Conservation (phyloP, 2,113 vertebrate genomes). For the Okapia johnstoni region DNA sequence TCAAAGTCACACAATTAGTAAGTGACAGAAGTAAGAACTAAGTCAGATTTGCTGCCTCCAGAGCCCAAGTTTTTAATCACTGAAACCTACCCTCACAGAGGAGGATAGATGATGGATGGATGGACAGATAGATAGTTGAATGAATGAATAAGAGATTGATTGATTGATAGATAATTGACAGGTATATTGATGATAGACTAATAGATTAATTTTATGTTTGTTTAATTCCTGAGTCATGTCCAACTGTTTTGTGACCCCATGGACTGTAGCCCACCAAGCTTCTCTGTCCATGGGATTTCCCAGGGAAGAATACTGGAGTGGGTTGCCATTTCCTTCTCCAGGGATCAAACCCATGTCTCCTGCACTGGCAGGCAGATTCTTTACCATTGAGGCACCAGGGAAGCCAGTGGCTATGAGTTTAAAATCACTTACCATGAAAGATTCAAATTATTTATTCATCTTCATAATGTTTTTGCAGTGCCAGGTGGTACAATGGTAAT, state of each 20-base stretch:
- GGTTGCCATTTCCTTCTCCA: background rate
- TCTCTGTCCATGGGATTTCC: background rate
- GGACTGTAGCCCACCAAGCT: background rate
- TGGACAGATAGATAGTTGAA: background rate
- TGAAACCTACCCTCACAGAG: background rate
- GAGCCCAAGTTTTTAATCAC: background rate
- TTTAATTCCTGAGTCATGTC: background rate
- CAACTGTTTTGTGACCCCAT: background rate
- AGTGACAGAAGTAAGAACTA: background rate
- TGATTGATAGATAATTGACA: background rate
- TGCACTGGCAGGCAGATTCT: background rate
- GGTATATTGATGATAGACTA: background rate
- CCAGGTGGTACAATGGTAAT: background rate
- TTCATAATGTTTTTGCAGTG: background rate
- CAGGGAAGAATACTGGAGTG: background rate
- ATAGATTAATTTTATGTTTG: background rate
- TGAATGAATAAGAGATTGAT: background rate
- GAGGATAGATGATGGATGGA: background rate
- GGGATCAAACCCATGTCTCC: background rate
- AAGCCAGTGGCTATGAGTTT: background rate
- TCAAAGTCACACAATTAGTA: background rate
- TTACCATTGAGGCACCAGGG: background rate
- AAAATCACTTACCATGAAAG: background rate
- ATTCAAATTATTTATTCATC: background rate
- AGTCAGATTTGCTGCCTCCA: background rate